Evolutionary conservation across 2,113 vertebrate genomes (phyloP), one percentile per base, ranked within the genome.

Genomic region (Pyxicephalus adspersus): DNA sequence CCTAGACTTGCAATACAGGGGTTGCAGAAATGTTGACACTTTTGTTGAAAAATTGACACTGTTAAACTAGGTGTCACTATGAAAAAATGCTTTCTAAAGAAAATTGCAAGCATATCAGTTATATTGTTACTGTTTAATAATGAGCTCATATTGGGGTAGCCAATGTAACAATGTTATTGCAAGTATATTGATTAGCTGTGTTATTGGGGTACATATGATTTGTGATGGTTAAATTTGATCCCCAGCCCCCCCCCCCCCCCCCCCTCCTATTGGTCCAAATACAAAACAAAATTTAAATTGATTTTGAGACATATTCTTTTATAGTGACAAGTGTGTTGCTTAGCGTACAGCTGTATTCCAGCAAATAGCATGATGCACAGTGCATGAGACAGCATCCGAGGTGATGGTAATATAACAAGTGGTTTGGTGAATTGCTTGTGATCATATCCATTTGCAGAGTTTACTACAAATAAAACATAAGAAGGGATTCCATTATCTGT

Each of bases 371-470:
- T 79, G 77, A 68, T 70, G 15, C 68, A 68, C 54, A 55, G 63
- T 26, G 16, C 13, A 17, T 29, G n/a, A 67, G 76, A 55, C 31
- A n/a, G 54, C 54, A 17, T 28, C 50, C 68, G 77, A 79, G 77
- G 65, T 60, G 67, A 50, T 22, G 17, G 65, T 79, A 79, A 60
- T 79, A 52, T 68, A 79, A 70, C 52, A 68, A 68, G 65, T 79
- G 77, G 64, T 68, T 78, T 79, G 64, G n/a, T 68, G 77, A 68
- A 79, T 68, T 60, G 77, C 64, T 45, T 70, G 52, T 79, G 77
- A 79, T 79, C 54, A 58, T 68, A 79, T 68, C 29, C 54, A 70
- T 67, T 67, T 79, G 34, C 29, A 57, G 28, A 55, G 45, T 78
- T 66, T 78, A 78, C 63, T 55, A 68, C 54, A 60, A 58, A 68